A percentile compares a stretch with the other conserved stretches of the same genome.
phyloP scores from a whole-genome alignment of 2,797 vertebrate species.

The Sus cebifrons region DNA sequence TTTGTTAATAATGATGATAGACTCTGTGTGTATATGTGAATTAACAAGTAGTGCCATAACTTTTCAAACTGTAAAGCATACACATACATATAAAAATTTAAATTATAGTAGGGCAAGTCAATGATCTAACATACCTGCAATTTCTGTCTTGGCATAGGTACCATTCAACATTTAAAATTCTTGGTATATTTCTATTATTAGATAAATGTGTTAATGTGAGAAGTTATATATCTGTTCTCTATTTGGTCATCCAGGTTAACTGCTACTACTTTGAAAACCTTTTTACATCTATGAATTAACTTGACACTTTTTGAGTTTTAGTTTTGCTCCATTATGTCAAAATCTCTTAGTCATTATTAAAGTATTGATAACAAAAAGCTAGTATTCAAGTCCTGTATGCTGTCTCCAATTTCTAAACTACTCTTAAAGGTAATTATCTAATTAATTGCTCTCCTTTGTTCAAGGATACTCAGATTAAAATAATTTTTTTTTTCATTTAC shows the following conservation, averaged over 20 bases:
- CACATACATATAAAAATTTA: neutral
- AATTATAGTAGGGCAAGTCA: neutral
- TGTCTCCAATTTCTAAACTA: conserved; percentile 53
- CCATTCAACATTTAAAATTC: neutral
- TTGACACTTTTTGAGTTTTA: conserved; percentile 37
- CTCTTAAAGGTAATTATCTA: conserved; percentile 34
- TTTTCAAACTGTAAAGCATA: neutral
- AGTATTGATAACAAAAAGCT: conserved; percentile 15
- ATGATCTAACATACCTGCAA: neutral
- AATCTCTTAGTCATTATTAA: conserved; percentile 11
- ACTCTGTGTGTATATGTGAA: neutral
- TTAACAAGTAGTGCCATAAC: neutral
- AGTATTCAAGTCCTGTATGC: neutral
- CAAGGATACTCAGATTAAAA: conserved; percentile 29
- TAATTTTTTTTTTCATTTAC: conserved; percentile 39
- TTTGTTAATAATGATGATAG: neutral
- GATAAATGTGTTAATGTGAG: neutral
- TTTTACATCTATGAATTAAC: conserved; percentile 39
- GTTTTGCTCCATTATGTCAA: neutral
- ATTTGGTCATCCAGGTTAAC: neutral
- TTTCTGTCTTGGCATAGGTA: neutral
- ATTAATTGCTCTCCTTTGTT: neutral
- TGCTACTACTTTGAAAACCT: neutral
- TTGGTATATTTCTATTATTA: conserved; percentile 17
- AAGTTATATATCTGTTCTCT: conserved; percentile 22